Evolutionary conservation across 2,113 vertebrate genomes (phyloP).

Genomic region (Callopanchax toddi): DNA sequence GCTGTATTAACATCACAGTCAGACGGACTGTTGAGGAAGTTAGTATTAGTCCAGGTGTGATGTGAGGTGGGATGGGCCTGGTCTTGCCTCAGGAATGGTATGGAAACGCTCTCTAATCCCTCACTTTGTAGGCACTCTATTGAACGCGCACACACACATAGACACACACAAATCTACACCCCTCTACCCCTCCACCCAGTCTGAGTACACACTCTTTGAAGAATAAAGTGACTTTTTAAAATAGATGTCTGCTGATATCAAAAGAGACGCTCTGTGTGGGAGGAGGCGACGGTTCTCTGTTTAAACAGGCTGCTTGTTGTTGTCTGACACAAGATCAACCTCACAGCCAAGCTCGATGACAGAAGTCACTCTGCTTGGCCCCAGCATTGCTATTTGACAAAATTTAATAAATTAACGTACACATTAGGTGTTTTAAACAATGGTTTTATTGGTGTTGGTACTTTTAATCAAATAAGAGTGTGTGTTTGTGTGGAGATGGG

Average conservation of each 20-base stretch:
- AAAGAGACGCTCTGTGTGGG: conserved; percentile 59
- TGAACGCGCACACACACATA: conserved; percentile 49
- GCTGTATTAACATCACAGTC: conserved; percentile 28
- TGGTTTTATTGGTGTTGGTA: conserved; percentile 15
- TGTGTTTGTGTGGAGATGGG: conserved; percentile 8
- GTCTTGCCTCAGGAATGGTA: conserved; percentile 77
- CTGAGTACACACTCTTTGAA: conserved; percentile 75
- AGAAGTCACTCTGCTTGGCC: conserved; percentile 27
- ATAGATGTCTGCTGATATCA: conserved; percentile 63
- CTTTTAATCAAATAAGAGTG: neutral
- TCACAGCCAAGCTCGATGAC: conserved; percentile 8
- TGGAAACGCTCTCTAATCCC: conserved; percentile 68
- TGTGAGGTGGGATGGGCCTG: conserved; percentile 68
- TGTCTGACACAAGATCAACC: conserved; percentile 57
- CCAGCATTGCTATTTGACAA: conserved; percentile 34
- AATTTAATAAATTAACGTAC: too few species aligned
- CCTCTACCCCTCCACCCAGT: conserved; percentile 32
- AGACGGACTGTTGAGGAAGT: conserved; percentile 45
- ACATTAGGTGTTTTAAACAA: too few species aligned
- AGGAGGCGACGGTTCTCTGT: conserved; percentile 51
- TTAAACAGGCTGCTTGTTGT: conserved; percentile 73
- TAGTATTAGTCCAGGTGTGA: conserved; percentile 68
- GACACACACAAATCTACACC: conserved; percentile 31
- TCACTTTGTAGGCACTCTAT: conserved; percentile 74
- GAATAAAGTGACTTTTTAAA: conserved; percentile 75